Percentiles rank a stretch among this genome's conserved stretches.
phyloP scores from a whole-genome alignment of 2,888 invertebrate genomes.

The Timandra comae region DNA sequence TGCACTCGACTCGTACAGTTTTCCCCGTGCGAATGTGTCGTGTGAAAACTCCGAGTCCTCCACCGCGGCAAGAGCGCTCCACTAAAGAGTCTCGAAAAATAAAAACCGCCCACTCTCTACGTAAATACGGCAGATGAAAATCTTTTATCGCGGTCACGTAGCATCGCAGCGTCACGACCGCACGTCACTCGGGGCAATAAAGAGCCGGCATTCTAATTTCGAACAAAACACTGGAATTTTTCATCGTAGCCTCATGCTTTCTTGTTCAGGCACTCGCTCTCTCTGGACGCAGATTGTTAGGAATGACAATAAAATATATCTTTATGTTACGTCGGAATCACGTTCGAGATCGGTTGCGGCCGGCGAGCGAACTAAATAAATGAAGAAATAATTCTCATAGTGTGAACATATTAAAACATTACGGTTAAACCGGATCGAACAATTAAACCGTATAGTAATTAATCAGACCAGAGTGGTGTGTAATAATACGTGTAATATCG shows the following conservation, averaged over 20 bases:
- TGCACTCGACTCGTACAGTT: constrained; percentile 24
- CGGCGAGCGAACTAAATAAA: constrained; percentile 45
- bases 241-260: constrained; percentile 44
- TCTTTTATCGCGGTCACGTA: constrained; percentile 77
- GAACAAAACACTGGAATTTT: constrained; percentile 64
- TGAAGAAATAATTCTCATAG: constrained; percentile 57
- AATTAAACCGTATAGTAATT: constrained; percentile 62
- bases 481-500: constrained; percentile 71
- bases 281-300: constrained; percentile 45
- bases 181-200: constrained; percentile 70
- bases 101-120: constrained; percentile 75
- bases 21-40: constrained; percentile 54
- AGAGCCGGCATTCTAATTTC: constrained; percentile 71
- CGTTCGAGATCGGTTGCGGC: constrained; percentile 44
- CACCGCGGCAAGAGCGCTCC: constrained; percentile 44
- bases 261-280: constrained; percentile 44
- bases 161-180: constrained; percentile 70
- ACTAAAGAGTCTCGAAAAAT: constrained; percentile 66
- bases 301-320: constrained; percentile 50
- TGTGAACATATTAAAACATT: constrained; percentile 57
- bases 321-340: constrained; percentile 57
- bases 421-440: constrained; percentile 55
- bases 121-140: constrained; percentile 77
- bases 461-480: constrained; percentile 62
- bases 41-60: constrained; percentile 66